Percentiles rank a stretch among this genome's conserved stretches.
Conservation (phyloP, 2,113 vertebrate genomes). For the Ciconia stormi region DNA sequence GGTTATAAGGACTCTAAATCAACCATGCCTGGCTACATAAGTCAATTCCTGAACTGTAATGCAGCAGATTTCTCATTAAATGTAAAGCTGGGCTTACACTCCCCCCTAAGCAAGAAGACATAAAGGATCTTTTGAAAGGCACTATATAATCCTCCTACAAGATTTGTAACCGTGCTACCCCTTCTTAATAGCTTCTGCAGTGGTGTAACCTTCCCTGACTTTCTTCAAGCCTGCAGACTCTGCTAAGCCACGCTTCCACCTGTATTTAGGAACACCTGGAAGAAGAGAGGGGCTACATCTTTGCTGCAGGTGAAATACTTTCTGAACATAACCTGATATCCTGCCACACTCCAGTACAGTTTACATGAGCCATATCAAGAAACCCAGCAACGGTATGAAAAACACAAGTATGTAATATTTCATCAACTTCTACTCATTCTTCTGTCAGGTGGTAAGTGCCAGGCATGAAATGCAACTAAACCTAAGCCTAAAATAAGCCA, state of each 20-base stretch:
- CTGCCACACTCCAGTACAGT: not conserved
- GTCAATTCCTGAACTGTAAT: not conserved
- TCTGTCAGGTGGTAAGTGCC: not conserved
- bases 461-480: not conserved
- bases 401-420: not conserved
- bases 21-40: not conserved
- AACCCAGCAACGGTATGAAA: not conserved
- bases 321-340: not conserved
- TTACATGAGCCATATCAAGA: not conserved
- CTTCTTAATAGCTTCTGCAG: not conserved
- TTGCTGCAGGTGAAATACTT: not conserved
- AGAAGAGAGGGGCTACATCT: not conserved
- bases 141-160: not conserved
- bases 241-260: not conserved
- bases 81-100: not conserved
- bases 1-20: not conserved
- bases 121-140: not conserved
- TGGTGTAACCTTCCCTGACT: not conserved
- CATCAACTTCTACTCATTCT: not conserved
- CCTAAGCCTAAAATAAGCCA: not conserved
- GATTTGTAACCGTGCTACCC: not conserved
- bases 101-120: not conserved
- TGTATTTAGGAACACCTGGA: not conserved
- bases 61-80: not conserved
- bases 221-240: not conserved